Evolutionary conservation across 2,797 vertebrate species (phyloP).

Genomic region (Sebastiscus tertius): DNA sequence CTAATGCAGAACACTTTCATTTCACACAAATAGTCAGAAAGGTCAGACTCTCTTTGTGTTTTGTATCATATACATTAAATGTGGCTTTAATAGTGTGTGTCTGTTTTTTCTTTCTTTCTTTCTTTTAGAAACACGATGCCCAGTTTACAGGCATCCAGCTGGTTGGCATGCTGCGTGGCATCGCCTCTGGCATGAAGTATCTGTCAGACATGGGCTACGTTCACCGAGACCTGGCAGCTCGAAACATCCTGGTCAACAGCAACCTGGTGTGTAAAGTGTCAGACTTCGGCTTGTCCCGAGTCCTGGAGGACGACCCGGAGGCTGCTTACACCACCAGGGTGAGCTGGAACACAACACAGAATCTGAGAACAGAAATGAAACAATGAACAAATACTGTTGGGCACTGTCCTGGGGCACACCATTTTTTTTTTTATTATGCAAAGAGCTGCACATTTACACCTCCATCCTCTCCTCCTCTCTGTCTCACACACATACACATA

Average conservation of each 20-base stretch:
- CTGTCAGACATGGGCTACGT: slow-evolving; percentile 98
- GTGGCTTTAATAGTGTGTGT: not conserved
- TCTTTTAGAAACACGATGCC: slow-evolving; percentile 92
- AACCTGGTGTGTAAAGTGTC: slow-evolving; percentile 98
- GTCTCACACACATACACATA: too few relatives aligned
- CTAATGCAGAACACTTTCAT: slow-evolving; percentile 36
- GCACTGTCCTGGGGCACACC: not conserved
- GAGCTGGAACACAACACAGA: slow-evolving; percentile 82
- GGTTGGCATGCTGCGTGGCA: slow-evolving; percentile 96
- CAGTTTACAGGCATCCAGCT: slow-evolving; percentile 99
- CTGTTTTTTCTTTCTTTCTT: not conserved
- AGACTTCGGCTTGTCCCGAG: slow-evolving; percentile 94
- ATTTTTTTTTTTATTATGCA: not conserved
- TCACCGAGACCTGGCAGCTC: slow-evolving; percentile 93
- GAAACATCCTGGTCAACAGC: slow-evolving; percentile 97
- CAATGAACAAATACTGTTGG: not conserved
- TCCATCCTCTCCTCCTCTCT: too few relatives aligned
- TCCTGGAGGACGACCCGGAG: slow-evolving; percentile 95
- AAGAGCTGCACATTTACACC: too few relatives aligned
- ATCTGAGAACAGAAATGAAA: slow-evolving; percentile 62
- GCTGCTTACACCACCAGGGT: slow-evolving; percentile 94
- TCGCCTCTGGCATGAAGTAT: slow-evolving; percentile 97
- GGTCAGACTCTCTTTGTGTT: slow-evolving; percentile 45
- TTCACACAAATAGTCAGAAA: slow-evolving; percentile 60
- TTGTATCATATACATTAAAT: slow-evolving; percentile 12